Evolutionary conservation across 2,113 vertebrate genomes (phyloP).

Genomic region (Onychostoma macrolepis): DNA sequence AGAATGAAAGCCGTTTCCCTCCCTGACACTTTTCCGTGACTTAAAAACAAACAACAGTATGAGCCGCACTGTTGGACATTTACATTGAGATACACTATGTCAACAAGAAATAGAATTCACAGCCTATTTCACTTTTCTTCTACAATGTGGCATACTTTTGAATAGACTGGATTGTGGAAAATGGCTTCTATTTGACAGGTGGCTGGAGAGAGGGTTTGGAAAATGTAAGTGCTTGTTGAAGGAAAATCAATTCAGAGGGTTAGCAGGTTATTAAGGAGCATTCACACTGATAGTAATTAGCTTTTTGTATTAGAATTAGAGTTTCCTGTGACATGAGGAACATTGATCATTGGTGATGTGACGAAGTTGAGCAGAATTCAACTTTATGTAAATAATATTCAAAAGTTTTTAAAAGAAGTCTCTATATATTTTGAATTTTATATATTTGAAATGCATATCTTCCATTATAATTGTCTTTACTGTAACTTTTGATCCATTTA

Average conservation of each 20-base stretch:
- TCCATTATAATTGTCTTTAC: background rate
- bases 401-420: background rate
- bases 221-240: slow-evolving; percentile 1
- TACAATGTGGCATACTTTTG: background rate
- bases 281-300: background rate
- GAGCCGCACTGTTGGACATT: background rate
- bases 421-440: too few species aligned
- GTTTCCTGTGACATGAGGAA: too few species aligned
- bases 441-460: background rate
- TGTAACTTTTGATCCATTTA: background rate
- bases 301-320: background rate
- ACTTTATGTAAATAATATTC: background rate
- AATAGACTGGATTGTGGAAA: background rate
- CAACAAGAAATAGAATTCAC: background rate
- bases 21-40: slow-evolving; percentile 26
- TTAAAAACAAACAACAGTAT: slow-evolving; percentile 28
- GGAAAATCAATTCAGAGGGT: background rate
- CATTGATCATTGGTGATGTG: background rate
- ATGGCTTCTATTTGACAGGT: slow-evolving; percentile 1
- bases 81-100: background rate
- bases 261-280: background rate
- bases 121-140: background rate
- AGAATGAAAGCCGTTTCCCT: slow-evolving; percentile 42
- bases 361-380: background rate
- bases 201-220: background rate